Conservation (phyloP, 2,797 vertebrate species). For the Gila robusta region DNA sequence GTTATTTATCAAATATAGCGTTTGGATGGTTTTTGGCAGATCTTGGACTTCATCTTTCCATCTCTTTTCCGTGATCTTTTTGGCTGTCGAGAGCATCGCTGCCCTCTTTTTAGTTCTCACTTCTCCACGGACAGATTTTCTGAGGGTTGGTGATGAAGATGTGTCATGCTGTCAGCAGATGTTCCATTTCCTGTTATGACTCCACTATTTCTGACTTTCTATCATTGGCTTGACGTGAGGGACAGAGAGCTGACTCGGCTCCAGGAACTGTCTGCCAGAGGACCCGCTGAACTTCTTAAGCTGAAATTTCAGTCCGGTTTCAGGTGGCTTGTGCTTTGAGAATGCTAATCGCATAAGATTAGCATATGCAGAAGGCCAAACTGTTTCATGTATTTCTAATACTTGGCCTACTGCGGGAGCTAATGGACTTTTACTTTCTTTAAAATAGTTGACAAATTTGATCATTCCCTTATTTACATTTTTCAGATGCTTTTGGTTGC, state of each 20-base stretch:
- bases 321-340: background rate
- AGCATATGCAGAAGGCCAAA: background rate
- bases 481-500: background rate
- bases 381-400: constrained; percentile 2
- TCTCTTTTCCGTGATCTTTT: constrained; percentile 39
- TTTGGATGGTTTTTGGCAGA: constrained; percentile 25
- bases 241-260: constrained; percentile 51
- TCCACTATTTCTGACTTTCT: constrained; percentile 52
- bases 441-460: background rate
- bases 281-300: constrained; percentile 4
- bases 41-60: constrained; percentile 33
- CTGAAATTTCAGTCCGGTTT: constrained; percentile 7
- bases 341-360: constrained; percentile 11
- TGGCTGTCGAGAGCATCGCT: constrained; percentile 41
- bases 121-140: constrained; percentile 55
- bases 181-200: constrained; percentile 54
- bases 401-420: background rate
- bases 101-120: constrained; percentile 47
- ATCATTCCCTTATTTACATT: background rate
- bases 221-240: constrained; percentile 38
- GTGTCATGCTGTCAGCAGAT: constrained; percentile 64
- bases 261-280: constrained; percentile 33
- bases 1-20: constrained; percentile 44
- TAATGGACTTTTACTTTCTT: background rate
- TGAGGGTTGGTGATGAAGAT: constrained; percentile 61